These are phyloP conservation scores for Peucedramus taeniatus DNA, from an alignment of 2,113 vertebrate genomes.

Conservation along the genomic window DNA sequence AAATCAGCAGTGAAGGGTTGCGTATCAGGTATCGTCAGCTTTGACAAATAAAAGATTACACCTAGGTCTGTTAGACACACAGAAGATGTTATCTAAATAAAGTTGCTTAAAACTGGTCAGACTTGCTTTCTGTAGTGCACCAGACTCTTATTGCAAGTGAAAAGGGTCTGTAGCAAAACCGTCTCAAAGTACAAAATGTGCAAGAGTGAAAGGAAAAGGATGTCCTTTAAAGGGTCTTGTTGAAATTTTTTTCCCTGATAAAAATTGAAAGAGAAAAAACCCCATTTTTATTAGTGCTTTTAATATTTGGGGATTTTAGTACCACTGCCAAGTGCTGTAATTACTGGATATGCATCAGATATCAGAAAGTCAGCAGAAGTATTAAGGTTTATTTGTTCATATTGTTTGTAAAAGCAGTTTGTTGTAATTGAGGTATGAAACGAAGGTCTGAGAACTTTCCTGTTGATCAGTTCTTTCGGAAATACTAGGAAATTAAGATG, in stretches of 20 bases:
- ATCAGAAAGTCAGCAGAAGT: conserved; percentile 6
- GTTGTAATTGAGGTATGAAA: background rate
- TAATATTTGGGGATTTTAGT: background rate
- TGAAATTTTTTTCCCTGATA: background rate
- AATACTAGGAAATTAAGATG: fast-evolving
- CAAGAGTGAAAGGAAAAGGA: background rate
- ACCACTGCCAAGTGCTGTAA: background rate
- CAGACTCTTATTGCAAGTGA: background rate
- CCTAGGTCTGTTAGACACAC: background rate
- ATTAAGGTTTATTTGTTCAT: conserved; percentile 6
- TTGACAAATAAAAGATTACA: conserved; percentile 20
- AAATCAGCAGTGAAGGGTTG: background rate
- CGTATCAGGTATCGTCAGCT: background rate
- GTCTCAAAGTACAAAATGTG: background rate
- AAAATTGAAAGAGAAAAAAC: fast-evolving
- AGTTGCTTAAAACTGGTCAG: conserved; percentile 32
- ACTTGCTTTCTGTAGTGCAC: background rate
- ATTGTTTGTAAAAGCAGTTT: background rate
- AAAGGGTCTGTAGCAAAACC: background rate
- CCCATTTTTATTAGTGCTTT: background rate
- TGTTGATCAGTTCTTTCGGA: background rate
- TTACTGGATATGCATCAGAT: background rate
- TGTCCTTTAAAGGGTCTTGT: background rate
- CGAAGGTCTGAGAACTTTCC: background rate
- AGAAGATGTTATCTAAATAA: conserved; percentile 53